Evolutionary conservation across 2,888 invertebrate genomes (phyloP).

Genomic region (Physocephala rufipes): DNA sequence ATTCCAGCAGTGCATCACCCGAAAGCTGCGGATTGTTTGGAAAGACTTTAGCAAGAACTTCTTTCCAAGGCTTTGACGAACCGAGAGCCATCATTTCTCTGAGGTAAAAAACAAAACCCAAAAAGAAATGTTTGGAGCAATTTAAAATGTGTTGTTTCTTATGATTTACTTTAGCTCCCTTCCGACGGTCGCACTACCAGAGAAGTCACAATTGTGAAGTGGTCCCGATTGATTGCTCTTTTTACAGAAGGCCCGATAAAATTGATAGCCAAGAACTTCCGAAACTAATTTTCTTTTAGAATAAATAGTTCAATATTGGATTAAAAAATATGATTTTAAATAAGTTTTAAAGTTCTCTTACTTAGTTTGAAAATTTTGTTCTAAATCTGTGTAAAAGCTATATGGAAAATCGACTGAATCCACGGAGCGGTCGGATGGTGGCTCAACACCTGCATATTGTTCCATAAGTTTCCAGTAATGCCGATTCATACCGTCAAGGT

Average conservation of each 20-base stretch:
- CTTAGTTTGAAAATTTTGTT: constrained; percentile 62
- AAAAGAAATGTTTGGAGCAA: background rate
- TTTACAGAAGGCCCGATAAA: constrained; percentile 78
- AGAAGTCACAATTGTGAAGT: constrained; percentile 85
- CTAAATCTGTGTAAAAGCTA: constrained; percentile 72
- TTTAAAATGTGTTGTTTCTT: constrained; percentile 55
- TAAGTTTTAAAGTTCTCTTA: constrained; percentile 35
- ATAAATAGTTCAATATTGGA: too few species aligned
- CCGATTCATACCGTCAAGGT: constrained; percentile 71
- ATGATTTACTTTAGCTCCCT: constrained; percentile 67
- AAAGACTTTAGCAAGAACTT: constrained; percentile 73
- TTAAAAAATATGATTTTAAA: background rate
- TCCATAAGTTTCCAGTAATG: constrained; percentile 74
- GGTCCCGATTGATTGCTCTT: constrained; percentile 77
- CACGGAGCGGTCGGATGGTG: constrained; percentile 72
- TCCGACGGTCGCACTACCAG: constrained; percentile 78
- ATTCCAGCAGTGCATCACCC: constrained; percentile 77
- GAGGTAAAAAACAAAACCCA: constrained; percentile 37
- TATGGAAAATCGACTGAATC: constrained; percentile 79
- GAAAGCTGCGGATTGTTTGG: constrained; percentile 78
- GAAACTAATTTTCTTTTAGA: constrained; percentile 82
- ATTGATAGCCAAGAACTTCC: constrained; percentile 83
- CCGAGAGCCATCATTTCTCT: constrained; percentile 69
- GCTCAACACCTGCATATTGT: constrained; percentile 73
- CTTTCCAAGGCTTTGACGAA: constrained; percentile 77